A percentile compares a stretch with the other conserved stretches of the same genome.
Evolutionary conservation across 2,113 vertebrate genomes (phyloP).

Genomic region (Chloropsis cyanopogon): DNA sequence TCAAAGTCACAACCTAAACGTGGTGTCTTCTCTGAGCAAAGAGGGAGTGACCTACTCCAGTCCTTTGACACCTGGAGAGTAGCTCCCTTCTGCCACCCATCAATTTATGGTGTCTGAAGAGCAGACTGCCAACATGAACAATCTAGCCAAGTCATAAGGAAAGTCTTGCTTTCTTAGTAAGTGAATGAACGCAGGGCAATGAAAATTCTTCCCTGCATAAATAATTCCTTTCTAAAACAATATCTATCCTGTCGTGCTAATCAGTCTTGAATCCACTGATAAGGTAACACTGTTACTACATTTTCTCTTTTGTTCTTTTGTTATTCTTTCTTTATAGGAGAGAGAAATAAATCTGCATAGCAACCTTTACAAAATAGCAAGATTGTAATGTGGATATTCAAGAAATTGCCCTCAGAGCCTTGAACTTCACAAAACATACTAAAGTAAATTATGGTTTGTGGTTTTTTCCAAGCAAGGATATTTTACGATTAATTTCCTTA

Average conservation of each 20-base stretch:
- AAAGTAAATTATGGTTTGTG: not conserved
- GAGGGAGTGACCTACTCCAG: not conserved
- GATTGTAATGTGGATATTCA: not conserved
- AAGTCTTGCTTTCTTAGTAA: not conserved
- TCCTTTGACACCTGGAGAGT: not conserved
- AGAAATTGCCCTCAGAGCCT: not conserved
- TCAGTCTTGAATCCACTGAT: not conserved
- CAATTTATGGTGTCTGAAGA: not conserved
- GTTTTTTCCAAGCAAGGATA: not conserved
- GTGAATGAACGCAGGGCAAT: not conserved
- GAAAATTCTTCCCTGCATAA: not conserved
- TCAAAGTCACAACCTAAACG: not conserved
- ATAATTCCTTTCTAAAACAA: not conserved
- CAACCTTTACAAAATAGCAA: not conserved
- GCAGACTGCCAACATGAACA: not conserved
- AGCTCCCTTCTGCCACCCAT: not conserved
- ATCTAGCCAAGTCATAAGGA: not conserved
- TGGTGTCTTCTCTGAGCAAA: not conserved
- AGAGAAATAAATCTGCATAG: not conserved
- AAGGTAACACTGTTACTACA: not conserved
- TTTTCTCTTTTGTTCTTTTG: not conserved
- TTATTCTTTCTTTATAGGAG: not conserved
- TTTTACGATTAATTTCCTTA: not conserved
- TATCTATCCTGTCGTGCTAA: not conserved
- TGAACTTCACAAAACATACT: not conserved